A percentile compares a stretch with the other conserved stretches of the same genome.
phyloP scores from a whole-genome alignment of 2,113 vertebrate species.

The Scopus umbretta region DNA sequence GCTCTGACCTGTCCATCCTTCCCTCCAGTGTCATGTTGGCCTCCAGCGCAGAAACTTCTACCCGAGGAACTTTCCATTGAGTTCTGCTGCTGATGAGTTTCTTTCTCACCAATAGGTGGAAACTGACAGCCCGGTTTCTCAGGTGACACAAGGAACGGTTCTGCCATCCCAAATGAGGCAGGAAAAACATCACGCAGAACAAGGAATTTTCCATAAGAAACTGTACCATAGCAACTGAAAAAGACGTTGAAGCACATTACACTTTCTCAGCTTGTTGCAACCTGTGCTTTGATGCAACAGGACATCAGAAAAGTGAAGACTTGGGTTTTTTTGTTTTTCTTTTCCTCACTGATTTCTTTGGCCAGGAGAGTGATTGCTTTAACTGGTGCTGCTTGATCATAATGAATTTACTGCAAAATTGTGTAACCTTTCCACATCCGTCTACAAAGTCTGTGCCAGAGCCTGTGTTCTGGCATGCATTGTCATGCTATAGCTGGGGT shows the following conservation, averaged over 20 bases:
- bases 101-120: conserved; percentile 71
- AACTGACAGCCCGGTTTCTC: conserved; percentile 68
- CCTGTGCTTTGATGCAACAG: conserved; percentile 67
- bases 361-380: conserved; percentile 45
- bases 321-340: background rate
- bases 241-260: conserved; percentile 63
- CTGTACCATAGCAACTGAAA: conserved; percentile 65
- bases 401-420: conserved; percentile 44
- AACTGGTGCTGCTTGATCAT: conserved; percentile 40
- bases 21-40: background rate
- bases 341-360: conserved; percentile 40
- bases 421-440: conserved; percentile 21
- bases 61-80: conserved; percentile 47
- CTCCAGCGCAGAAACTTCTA: conserved; percentile 53
- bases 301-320: conserved; percentile 61
- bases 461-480: background rate
- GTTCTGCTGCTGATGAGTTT: conserved; percentile 68
- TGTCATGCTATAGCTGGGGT: conserved; percentile 14
- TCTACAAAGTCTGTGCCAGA: background rate
- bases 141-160: conserved; percentile 67
- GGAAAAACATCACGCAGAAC: conserved; percentile 66
- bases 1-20: background rate
- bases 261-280: conserved; percentile 60
- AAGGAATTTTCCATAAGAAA: conserved; percentile 69
- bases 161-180: conserved; percentile 69